Conservation (phyloP, 1,140 invertebrate species). For the Neotoxoptera formosana region DNA sequence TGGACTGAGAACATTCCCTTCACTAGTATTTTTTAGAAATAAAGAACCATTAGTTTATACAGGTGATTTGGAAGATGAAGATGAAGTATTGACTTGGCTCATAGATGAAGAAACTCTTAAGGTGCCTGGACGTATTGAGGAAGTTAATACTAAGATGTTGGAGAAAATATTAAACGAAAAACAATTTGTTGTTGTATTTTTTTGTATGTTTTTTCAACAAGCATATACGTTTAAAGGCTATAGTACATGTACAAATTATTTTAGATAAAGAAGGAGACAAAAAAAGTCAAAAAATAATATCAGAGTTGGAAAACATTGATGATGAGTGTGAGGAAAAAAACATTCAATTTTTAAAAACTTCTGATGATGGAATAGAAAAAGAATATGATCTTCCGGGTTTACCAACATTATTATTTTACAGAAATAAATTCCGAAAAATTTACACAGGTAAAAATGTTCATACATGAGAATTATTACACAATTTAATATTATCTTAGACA, state of each 20-base stretch:
- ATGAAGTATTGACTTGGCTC: conserved; percentile 88
- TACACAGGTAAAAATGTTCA: conserved; percentile 67
- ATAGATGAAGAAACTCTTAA: conserved; percentile 91
- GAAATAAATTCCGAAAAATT: conserved; percentile 88
- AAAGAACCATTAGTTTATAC: conserved; percentile 83
- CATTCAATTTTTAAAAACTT: conserved; percentile 93
- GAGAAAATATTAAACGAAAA: conserved; percentile 89
- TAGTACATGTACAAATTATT: neutral
- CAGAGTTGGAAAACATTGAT: conserved; percentile 92
- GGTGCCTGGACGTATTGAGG: conserved; percentile 91
- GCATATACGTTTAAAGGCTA: neutral
- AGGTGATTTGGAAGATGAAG: conserved; percentile 87
- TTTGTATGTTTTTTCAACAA: conserved; percentile 73
- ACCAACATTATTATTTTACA: conserved; percentile 87
- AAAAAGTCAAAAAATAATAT: conserved; percentile 86
- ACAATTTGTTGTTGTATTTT: conserved; percentile 89
- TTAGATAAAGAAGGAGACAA: conserved; percentile 89
- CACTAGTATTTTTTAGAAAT: conserved; percentile 89
- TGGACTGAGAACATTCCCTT: conserved; percentile 83
- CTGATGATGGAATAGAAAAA: conserved; percentile 85
- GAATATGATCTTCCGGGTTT: conserved; percentile 86
- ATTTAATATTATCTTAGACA: neutral
- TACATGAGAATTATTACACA: neutral
- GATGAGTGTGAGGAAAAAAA: conserved; percentile 92
- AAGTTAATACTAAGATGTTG: conserved; percentile 90